These are phyloP conservation scores for Neolamprologus variostigma DNA, from an alignment of 2,113 vertebrate species.

Conservation along the genomic window DNA sequence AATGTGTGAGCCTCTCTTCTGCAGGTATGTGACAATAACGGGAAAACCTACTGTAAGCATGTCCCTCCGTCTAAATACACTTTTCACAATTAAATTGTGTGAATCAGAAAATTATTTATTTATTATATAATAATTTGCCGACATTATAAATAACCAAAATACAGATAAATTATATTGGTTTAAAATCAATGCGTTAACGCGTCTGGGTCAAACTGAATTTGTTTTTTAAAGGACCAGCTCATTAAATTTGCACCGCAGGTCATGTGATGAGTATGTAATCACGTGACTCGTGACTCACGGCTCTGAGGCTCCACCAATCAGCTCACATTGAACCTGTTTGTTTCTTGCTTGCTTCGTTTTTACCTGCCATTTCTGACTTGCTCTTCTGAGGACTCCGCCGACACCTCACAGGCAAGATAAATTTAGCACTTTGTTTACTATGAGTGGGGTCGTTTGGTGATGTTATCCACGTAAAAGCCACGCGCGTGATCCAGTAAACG, in stretches of 20 bases:
- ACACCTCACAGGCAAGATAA: slow-evolving; percentile 10
- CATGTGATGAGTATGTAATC: background rate
- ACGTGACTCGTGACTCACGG: background rate
- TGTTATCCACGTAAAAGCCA: background rate
- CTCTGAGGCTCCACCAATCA: background rate
- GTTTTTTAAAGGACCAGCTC: background rate
- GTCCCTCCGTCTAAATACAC: background rate
- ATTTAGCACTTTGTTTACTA: background rate
- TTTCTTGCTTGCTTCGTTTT: background rate
- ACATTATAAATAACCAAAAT: background rate
- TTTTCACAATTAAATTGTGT: background rate
- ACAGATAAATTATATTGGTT: background rate
- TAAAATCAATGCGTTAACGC: background rate
- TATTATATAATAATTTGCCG: background rate
- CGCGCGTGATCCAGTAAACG: background rate
- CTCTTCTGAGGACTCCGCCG: background rate
- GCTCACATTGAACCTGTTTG: background rate
- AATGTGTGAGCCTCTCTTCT: background rate
- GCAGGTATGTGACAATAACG: background rate
- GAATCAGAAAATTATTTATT: background rate
- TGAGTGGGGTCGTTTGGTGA: background rate
- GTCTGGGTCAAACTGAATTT: background rate
- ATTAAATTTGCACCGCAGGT: background rate
- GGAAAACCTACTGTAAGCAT: background rate
- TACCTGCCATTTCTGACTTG: background rate